phyloP scores from a whole-genome alignment of 1,140 invertebrate species.

The Phymorhynchus buccinoides region DNA sequence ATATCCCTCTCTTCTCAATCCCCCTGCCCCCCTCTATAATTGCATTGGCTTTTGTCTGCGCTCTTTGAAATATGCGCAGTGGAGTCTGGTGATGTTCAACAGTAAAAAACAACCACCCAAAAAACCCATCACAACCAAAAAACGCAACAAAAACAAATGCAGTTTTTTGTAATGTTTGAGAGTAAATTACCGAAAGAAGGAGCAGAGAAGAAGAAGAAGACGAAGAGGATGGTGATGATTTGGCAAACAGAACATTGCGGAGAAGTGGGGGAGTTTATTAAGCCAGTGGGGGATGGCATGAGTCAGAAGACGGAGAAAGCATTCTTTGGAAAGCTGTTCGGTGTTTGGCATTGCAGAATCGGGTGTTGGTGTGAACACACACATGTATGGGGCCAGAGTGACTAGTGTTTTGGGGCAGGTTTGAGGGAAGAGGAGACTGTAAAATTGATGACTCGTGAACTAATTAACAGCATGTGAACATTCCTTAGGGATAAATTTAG shows the following conservation, averaged over 20 bases:
- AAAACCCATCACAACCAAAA: too few species aligned
- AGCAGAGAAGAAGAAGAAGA: neutral
- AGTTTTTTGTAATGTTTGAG: neutral
- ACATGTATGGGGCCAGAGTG: neutral
- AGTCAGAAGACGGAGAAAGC: neutral
- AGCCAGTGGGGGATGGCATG: too few species aligned
- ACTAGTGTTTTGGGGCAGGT: too few species aligned
- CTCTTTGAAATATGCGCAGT: neutral
- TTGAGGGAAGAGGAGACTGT: too few species aligned
- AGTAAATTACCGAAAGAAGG: neutral
- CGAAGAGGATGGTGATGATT: neutral
- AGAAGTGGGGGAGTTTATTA: neutral
- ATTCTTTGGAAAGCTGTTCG: neutral
- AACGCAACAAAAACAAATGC: too few species aligned
- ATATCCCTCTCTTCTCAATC: neutral
- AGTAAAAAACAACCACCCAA: neutral
- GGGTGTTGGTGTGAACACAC: neutral
- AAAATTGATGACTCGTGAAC: too few species aligned
- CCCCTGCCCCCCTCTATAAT: neutral
- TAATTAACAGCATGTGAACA: too few species aligned
- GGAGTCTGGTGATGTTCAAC: neutral
- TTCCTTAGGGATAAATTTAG: too few species aligned
- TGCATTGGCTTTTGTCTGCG: neutral
- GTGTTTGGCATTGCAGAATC: neutral
- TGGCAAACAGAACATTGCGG: neutral